A percentile compares a stretch with the other conserved stretches of the same genome.
These are phyloP conservation scores for Ips typographus DNA, from an alignment of 1,140 invertebrate species.

Conservation along the genomic window DNA sequence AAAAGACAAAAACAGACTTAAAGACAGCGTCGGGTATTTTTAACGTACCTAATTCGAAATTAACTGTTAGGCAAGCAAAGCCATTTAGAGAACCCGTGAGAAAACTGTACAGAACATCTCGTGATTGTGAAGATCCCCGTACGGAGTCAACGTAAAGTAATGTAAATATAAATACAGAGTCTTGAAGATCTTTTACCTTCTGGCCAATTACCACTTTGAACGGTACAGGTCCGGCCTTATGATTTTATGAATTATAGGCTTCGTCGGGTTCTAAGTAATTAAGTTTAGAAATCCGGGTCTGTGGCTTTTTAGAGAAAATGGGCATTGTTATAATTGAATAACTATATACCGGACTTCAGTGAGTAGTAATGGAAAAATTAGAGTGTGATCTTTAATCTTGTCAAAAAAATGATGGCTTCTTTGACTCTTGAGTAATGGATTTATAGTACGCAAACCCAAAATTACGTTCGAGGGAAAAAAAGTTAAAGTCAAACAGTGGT, in stretches of 20 bases:
- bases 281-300: background rate
- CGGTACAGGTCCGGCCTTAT: background rate
- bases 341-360: background rate
- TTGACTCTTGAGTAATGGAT: background rate
- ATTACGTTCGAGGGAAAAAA: background rate
- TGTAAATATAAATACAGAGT: slow-evolving; percentile 33
- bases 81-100: slow-evolving; percentile 32
- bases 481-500: slow-evolving; percentile 6
- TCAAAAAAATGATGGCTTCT: background rate
- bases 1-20: slow-evolving; percentile 4
- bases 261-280: background rate
- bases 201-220: slow-evolving; percentile 27
- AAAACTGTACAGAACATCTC: slow-evolving; percentile 28
- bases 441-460: background rate
- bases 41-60: slow-evolving; percentile 26
- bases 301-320: slow-evolving; percentile 1
- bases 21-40: slow-evolving; percentile 2
- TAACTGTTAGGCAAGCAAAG: slow-evolving; percentile 33
- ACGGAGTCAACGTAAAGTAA: slow-evolving; percentile 29
- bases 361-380: slow-evolving; percentile 5
- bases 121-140: slow-evolving; percentile 21
- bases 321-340: slow-evolving; percentile 13
- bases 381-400: slow-evolving; percentile 3
- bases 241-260: background rate
- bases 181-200: slow-evolving; percentile 29